Conservation (phyloP, 1,140 invertebrate species). For the Ceratosolen solmsi region DNA sequence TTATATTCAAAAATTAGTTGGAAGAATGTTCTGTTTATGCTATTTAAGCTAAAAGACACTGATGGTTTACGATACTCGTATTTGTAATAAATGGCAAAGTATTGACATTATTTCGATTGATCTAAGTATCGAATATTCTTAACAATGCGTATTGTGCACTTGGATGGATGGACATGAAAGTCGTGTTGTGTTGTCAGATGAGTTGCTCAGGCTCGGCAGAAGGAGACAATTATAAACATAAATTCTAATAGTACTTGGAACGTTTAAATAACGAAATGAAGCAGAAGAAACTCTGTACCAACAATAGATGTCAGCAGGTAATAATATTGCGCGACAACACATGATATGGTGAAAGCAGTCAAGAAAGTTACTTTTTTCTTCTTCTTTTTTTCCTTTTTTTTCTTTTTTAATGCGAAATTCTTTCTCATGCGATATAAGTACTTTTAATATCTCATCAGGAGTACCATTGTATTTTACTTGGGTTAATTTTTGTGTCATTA, state of each 20-base stretch:
- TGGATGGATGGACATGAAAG: not conserved
- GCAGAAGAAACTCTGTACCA: not conserved
- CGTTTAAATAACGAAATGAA: not conserved
- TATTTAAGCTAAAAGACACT: too few relatives aligned
- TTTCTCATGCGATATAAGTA: not conserved
- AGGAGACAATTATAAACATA: not conserved
- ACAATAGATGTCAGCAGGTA: not conserved
- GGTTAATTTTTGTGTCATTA: too few relatives aligned
- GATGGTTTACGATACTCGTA: too few relatives aligned
- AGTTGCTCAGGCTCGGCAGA: not conserved
- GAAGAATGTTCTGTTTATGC: too few relatives aligned
- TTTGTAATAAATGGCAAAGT: too few relatives aligned
- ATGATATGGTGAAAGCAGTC: not conserved
- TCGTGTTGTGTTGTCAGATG: not conserved
- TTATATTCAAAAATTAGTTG: too few relatives aligned
- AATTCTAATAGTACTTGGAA: not conserved
- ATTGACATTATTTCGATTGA: too few relatives aligned
- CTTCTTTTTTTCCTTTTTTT: too few relatives aligned
- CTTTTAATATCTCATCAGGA: not conserved
- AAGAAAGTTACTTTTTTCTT: not conserved
- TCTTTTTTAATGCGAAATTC: not conserved
- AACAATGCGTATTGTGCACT: not conserved
- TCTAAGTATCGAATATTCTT: not conserved
- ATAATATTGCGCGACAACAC: slow-evolving; percentile 1
- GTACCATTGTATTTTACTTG: too few relatives aligned